phyloP scores from a whole-genome alignment of 2,113 vertebrate genomes.

The Speoplatyrhinus poulsoni region DNA sequence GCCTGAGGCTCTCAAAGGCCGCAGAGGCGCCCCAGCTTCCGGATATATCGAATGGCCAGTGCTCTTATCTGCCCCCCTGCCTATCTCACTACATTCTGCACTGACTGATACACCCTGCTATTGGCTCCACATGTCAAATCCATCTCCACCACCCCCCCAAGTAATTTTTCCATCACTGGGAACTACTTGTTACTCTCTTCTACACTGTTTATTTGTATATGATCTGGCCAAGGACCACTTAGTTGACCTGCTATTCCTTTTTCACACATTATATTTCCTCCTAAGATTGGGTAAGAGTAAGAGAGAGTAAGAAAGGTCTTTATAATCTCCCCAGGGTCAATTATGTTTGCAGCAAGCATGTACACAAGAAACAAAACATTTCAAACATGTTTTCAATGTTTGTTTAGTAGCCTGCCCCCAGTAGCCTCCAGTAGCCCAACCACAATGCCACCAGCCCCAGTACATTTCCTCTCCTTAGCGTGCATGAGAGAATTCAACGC shows the following conservation, averaged over 20 bases:
- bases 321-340: no score
- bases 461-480: no score
- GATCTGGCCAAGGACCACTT: constrained; percentile 16
- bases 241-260: constrained; percentile 7
- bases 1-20: constrained; percentile 1
- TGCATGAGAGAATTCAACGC: no score
- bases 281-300: no score
- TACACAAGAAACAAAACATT: no score
- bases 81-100: constrained; percentile 54
- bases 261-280: background rate
- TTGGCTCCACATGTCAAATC: constrained; percentile 32
- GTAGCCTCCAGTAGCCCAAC: no score
- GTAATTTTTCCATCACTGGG: constrained; percentile 28
- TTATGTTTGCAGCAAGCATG: no score
- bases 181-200: constrained; percentile 23
- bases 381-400: no score
- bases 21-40: constrained; percentile 44
- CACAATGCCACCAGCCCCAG: no score
- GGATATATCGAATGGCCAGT: constrained; percentile 33
- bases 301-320: no score
- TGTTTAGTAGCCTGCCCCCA: no score
- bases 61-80: constrained; percentile 59
- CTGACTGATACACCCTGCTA: constrained; percentile 68
- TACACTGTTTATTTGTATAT: constrained; percentile 38
- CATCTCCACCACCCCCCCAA: background rate